Conservation (phyloP, 2,797 vertebrate species). For the Prionace glauca region DNA sequence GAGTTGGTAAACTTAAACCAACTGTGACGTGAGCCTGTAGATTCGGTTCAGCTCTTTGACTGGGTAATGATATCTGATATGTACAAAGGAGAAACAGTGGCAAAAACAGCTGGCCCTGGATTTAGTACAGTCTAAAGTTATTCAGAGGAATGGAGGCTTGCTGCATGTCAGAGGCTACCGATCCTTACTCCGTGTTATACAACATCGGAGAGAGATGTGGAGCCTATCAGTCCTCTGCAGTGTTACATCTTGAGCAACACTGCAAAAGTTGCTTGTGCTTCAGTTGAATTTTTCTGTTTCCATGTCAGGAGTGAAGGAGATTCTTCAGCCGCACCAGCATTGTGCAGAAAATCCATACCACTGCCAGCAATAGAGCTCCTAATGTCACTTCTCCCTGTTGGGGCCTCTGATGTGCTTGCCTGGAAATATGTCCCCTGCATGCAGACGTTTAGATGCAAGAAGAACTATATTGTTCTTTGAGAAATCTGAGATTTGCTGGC, state of each 20-base stretch:
- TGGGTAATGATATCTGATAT: background rate
- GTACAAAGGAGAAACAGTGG: background rate
- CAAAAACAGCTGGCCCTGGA: background rate
- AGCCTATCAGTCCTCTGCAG: background rate
- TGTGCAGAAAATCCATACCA: background rate
- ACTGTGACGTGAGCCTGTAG: background rate
- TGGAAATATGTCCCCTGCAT: background rate
- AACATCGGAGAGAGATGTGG: background rate
- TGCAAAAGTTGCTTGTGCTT: background rate
- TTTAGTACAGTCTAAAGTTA: background rate
- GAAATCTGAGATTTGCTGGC: background rate
- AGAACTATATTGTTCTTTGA: background rate
- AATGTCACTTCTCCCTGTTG: background rate
- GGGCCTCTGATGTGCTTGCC: background rate
- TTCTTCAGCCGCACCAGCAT: background rate
- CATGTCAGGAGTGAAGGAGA: background rate
- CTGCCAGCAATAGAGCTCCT: background rate
- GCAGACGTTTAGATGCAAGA: background rate
- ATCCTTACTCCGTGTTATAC: background rate
- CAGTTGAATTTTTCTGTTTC: background rate
- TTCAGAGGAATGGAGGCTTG: background rate
- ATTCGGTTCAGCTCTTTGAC: conserved; percentile 4
- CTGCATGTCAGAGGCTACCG: background rate
- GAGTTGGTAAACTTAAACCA: background rate
- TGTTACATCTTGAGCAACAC: background rate